Base-by-base conservation (phyloP, 1,140 invertebrate species). In the Leguminivora glycinivorella region DNA sequence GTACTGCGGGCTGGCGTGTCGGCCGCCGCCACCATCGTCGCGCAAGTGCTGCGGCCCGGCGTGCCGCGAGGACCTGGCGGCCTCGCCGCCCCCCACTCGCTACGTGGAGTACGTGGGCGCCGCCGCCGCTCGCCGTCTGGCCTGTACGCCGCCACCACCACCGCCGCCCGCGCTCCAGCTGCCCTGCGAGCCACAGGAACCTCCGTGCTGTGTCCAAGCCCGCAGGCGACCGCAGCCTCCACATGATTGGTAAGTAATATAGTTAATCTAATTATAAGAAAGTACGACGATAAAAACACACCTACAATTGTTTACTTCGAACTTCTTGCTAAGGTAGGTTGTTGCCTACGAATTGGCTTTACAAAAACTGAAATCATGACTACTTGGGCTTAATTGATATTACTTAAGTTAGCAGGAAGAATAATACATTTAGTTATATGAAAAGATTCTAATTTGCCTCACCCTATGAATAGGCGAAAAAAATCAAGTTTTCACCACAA, bases 181-280 rank as follows among this genome's bases (percentile, higher is more conserved):
- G 84, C 86, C 91, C 84, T 84, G 89, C 92, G 82, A 92, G 87
- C 82, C 90, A 79, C 84, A 92, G 91, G 90, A 81, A 89, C 93
- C 78, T 72, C 93, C 77, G 52, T 94, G 83, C 87, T 94, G 73
- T 74, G 91, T 80, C 83, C 94, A 92, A 82, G 93, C 76, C 85
- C 88, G 83, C 80, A 92, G 88, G 76, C 80, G 91, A 72, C 83
- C 89, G n/a, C 89, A 92, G 77, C 83, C 92, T 78, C 82, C 94
- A 83, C 85, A 93, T 89, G 80, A 94, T 88, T 95, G 94, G 94
- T 95, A 77, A 94, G 94, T 94, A 72, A 22, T 25, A 9, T 19
- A 38, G 3, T 58, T 26, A 29, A 24, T 63, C 47, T 19, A 22
- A 19, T 52, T 52, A 1, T 47, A 19, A 17, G n/a, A 17, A 47